Base-by-base conservation (phyloP, 2,113 vertebrate genomes). In the Noturus placidus region DNA sequence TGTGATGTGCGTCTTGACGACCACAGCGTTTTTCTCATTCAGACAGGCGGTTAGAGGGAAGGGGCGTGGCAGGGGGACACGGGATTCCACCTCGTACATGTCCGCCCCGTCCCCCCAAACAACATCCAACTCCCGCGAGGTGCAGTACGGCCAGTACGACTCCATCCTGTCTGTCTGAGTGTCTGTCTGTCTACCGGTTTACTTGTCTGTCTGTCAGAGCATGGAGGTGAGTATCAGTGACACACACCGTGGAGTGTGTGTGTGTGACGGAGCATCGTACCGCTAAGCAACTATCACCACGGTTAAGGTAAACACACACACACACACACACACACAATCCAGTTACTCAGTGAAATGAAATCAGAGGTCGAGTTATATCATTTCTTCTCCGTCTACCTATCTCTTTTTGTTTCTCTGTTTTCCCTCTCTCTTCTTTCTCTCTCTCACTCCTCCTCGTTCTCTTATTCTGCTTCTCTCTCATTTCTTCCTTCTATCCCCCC, bases 21-120 rank as follows among this genome's bases (percentile, higher is more conserved):
- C 94, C 78, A 99, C 95, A 5, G 97, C 94, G 84, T 99, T 99
- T 90, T 94, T 97, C 90, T 98, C 96, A 27, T 96, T 96, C 93
- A 99, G 94, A 67, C 87, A 90, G 85, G 92, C 93, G 59, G 93
- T 91, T 0, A 98, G 87, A 79, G 97, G 95, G 93, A 98, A 99
- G 78, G 97, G 97, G 89, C 96, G 93, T 10, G 98, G 98, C 78
- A 99, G 95, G 74, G 98, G 98, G 35, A 99, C 94, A 0, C 95
- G 96, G 30, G 98, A 98, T 91, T 99, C 97, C 92, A 99, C 96
- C 91, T 99, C 98, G 0, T 96, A 99, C n/a, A 92, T 92, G 52
- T 99, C 95, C 93, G 96, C 96, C 96, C 88, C 95, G 93, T 70
- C 94, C 94, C 70, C 98, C 97, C 93, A 97, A 88, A 96, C 96